phyloP scores from a whole-genome alignment of 2,888 invertebrate genomes.

The Lacanobia oleracea region DNA sequence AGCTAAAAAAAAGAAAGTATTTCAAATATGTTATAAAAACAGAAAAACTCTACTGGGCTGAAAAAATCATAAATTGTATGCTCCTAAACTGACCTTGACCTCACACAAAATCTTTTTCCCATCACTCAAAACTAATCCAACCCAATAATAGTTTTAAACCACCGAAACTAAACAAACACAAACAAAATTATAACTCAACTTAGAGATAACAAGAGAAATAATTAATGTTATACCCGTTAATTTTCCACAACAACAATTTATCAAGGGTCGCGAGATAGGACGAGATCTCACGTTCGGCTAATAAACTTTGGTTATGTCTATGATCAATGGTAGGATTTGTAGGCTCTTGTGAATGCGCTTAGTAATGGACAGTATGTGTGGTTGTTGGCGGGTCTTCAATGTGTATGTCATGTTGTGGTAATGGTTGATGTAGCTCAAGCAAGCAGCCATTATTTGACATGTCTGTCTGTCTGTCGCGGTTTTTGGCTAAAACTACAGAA shows the following conservation, averaged over 20 bases:
- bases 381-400: constrained; percentile 28
- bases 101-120: neutral
- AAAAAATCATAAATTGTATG: no score
- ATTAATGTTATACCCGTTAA: constrained; percentile 77
- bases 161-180: constrained; percentile 49
- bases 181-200: constrained; percentile 61
- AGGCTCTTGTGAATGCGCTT: constrained; percentile 37
- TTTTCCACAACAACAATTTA: constrained; percentile 73
- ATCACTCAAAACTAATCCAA: constrained; percentile 14
- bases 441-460: no score
- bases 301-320: constrained; percentile 66
- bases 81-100: neutral
- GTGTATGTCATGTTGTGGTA: neutral
- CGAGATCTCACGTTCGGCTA: constrained; percentile 61
- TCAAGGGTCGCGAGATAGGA: constrained; percentile 52
- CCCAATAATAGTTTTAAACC: constrained; percentile 27
- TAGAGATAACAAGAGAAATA: constrained; percentile 73
- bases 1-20: no score
- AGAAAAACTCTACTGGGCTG: no score
- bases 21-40: no score
- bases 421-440: neutral
- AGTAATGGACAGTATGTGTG: constrained; percentile 23
- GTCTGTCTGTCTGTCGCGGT: no score
- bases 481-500: no score
- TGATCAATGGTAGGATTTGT: constrained; percentile 53